A percentile compares a stretch with the other conserved stretches of the same genome.
phyloP scores from a whole-genome alignment of 2,113 vertebrate genomes.

The Canis aureus region DNA sequence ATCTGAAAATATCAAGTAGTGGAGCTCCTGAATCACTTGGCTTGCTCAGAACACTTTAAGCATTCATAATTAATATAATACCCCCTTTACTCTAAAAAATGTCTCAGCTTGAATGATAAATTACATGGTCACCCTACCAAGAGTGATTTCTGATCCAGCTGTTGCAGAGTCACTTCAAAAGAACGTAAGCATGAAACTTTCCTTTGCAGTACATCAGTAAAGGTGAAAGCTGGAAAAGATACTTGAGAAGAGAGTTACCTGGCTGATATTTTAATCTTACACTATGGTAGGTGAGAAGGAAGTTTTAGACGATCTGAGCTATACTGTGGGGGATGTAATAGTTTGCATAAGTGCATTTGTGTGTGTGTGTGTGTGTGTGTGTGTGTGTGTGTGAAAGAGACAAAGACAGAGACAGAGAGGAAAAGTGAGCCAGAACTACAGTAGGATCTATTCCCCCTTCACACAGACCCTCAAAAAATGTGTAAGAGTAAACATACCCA shows the following conservation, averaged over 20 bases:
- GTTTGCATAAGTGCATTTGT: neutral
- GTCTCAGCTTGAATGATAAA: neutral
- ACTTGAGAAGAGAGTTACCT: neutral
- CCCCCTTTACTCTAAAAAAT: neutral
- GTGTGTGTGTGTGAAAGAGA: neutral
- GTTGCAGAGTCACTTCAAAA: neutral
- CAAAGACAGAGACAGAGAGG: neutral
- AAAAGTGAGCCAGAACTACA: neutral
- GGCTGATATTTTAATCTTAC: neutral
- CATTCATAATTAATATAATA: neutral
- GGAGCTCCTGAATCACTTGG: neutral
- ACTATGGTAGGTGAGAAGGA: neutral
- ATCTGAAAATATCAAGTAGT: neutral
- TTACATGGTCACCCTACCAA: neutral
- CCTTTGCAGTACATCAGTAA: neutral
- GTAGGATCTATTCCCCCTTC: neutral
- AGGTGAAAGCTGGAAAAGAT: neutral
- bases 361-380: neutral
- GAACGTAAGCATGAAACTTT: neutral
- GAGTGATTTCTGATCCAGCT: neutral
- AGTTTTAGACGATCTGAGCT: neutral
- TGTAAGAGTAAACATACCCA: neutral
- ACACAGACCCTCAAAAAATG: neutral
- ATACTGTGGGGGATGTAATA: neutral
- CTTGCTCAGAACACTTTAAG: neutral